phyloP scores from a whole-genome alignment of 64 coral and sea anemone genomes.

The Stylophora pistillata region DNA sequence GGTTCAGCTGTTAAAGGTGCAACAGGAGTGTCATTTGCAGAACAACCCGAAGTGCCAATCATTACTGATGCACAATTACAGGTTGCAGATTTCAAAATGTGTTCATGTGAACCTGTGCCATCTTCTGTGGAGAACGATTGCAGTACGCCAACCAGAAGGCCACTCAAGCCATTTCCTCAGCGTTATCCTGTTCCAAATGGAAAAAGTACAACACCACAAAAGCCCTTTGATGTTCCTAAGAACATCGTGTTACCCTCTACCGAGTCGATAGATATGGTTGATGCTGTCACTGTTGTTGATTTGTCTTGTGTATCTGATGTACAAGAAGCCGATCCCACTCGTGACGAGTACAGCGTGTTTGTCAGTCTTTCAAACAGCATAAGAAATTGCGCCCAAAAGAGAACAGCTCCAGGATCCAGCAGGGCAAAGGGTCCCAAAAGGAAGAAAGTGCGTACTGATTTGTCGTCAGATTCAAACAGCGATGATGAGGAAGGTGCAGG shows the following conservation, averaged over 20 bases:
- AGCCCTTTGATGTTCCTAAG: not conserved
- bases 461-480: slow-evolving; percentile 24
- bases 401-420: not conserved
- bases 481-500: slow-evolving; percentile 9
- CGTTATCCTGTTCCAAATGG: not conserved
- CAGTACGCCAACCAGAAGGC: not conserved
- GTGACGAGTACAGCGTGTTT: not conserved
- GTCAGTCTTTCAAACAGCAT: slow-evolving; percentile 5
- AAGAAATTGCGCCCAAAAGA: not conserved
- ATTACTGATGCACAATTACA: not conserved
- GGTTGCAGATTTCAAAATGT: not conserved
- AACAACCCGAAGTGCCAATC: not conserved
- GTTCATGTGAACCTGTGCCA: not conserved
- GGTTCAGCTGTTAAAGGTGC: not conserved
- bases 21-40: not conserved
- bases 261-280: not conserved
- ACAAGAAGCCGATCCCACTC: not conserved
- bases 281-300: not conserved
- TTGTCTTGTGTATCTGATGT: not conserved
- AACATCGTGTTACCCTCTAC: not conserved
- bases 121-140: not conserved
- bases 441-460: not conserved
- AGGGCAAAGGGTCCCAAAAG: not conserved
- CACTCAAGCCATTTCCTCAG: not conserved
- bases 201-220: not conserved